Conservation (phyloP, 2,888 invertebrate species). For the Thumatha senex region DNA sequence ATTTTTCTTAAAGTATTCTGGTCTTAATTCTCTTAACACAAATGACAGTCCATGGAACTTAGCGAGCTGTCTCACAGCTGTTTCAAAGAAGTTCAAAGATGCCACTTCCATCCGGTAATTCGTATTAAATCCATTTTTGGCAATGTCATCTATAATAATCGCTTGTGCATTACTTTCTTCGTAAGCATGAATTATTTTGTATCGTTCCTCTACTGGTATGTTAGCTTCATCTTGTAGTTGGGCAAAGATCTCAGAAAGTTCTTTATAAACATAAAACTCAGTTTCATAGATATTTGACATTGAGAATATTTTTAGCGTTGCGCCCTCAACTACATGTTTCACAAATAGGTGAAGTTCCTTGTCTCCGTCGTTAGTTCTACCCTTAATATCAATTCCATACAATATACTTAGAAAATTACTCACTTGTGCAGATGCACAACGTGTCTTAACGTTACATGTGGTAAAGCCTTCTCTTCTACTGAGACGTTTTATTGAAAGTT, state of each 20-base stretch:
- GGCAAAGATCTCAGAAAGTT: not conserved
- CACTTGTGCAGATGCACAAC: not conserved
- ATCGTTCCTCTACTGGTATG: not conserved
- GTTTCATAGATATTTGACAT: not conserved
- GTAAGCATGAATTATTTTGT: not conserved
- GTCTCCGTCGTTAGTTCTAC: not conserved
- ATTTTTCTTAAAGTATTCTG: slow-evolving; percentile 42
- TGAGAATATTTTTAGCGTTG: not conserved
- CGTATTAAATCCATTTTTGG: slow-evolving; percentile 40
- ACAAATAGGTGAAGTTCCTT: not conserved
- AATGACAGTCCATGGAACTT: slow-evolving; percentile 50
- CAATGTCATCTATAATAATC: slow-evolving; percentile 52
- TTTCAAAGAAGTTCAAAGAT: slow-evolving; percentile 39
- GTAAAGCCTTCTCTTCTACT: not conserved
- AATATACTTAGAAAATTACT: not conserved
- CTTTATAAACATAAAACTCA: not conserved
- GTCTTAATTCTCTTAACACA: slow-evolving; percentile 37
- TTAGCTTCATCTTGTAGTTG: not conserved
- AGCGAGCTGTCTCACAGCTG: slow-evolving; percentile 44
- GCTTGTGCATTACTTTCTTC: slow-evolving; percentile 37
- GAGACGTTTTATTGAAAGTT: not conserved
- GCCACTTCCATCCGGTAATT: slow-evolving; percentile 40
- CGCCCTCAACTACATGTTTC: not conserved
- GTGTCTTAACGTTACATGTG: not conserved
- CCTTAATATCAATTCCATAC: not conserved